These are phyloP conservation scores for Clarias fuscus DNA, from an alignment of 2,797 vertebrate genomes.

Conservation along the genomic window DNA sequence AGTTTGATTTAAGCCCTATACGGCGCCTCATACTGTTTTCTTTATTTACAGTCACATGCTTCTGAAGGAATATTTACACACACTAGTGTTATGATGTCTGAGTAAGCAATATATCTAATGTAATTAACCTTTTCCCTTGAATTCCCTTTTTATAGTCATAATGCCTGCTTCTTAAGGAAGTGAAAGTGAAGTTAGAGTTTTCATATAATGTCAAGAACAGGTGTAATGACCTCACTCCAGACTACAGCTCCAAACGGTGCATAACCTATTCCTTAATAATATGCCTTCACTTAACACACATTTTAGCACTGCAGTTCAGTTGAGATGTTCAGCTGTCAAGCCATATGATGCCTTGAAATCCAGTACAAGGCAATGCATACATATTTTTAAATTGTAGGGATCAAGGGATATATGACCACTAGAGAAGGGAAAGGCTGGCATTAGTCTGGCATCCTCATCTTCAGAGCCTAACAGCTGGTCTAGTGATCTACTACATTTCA, in stretches of 20 bases:
- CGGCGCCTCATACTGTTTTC: too few relatives aligned
- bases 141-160: not conserved
- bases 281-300: conserved; percentile 32
- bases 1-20: too few relatives aligned
- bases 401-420: conserved; percentile 50
- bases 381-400: conserved; percentile 64
- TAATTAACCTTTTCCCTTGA: not conserved
- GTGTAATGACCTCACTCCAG: conserved; percentile 51
- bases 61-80: not conserved
- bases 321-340: conserved; percentile 39
- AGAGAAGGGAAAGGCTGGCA: conserved; percentile 34
- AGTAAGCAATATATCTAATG: not conserved
- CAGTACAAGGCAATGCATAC: conserved; percentile 41
- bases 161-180: not conserved
- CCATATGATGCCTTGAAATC: conserved; percentile 27
- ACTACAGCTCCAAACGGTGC: not conserved
- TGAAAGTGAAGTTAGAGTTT: not conserved
- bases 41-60: not conserved
- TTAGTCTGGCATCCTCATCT: conserved; percentile 64
- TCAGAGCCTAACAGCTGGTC: conserved; percentile 70
- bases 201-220: conserved; percentile 61
- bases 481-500: conserved; percentile 57
- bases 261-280: conserved; percentile 8
- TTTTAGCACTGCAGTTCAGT: conserved; percentile 30
- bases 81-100: not conserved